These are phyloP conservation scores for Aplysina aerophoba DNA, from an alignment of 37 sponge, comb jelly and placozoan species.

Conservation along the genomic window DNA sequence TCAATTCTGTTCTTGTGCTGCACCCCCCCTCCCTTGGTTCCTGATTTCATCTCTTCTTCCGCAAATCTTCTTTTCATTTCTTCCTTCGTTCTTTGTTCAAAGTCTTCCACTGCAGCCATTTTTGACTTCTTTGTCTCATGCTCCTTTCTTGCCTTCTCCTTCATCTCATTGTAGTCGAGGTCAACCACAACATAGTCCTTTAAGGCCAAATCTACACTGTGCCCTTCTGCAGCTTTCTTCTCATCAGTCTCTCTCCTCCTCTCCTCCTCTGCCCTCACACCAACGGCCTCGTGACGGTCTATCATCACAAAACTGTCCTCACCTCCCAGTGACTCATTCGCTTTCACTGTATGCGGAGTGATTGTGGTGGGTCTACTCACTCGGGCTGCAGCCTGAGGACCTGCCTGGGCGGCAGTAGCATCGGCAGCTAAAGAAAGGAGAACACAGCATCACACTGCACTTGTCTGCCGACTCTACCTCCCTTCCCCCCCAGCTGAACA, in stretches of 20 bases:
- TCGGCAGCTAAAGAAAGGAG: background rate
- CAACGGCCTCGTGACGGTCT: too few relatives aligned
- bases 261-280: too few relatives aligned
- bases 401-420: background rate
- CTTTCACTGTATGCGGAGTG: too few relatives aligned
- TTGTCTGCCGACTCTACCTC: background rate
- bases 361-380: too few relatives aligned
- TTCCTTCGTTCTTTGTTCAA: background rate
- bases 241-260: too few relatives aligned
- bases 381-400: too few relatives aligned
- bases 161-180: background rate
- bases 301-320: too few relatives aligned
- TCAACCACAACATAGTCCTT: background rate
- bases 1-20: background rate
- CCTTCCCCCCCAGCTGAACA: background rate
- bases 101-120: background rate
- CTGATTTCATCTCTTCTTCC: slow-evolving; percentile 22
- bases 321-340: too few relatives aligned
- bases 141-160: slow-evolving; percentile 31
- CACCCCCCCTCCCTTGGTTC: background rate
- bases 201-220: too few relatives aligned
- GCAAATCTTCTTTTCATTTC: background rate
- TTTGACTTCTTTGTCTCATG: background rate
- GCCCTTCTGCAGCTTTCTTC: too few relatives aligned
- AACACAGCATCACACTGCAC: background rate